Conservation (phyloP, 2,888 invertebrate genomes). For the Formica aserva region DNA sequence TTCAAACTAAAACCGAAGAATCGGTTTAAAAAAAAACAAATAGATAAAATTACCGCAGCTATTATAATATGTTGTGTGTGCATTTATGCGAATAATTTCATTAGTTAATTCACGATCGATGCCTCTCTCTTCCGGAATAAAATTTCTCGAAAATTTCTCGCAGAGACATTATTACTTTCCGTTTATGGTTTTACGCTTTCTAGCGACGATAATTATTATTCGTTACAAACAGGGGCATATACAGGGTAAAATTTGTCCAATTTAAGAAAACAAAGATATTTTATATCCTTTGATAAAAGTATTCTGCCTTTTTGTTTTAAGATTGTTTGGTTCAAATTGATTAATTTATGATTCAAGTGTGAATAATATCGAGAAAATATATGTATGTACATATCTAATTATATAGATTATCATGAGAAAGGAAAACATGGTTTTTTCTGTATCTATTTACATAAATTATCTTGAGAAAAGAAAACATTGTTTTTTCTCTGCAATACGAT, state of each 20-base stretch:
- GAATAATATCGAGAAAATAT: neutral
- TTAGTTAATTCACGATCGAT: neutral
- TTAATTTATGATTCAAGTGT: neutral
- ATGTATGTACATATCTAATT: neutral
- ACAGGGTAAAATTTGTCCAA: slow-evolving; percentile 10
- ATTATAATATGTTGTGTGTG: neutral
- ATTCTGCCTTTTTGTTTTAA: neutral
- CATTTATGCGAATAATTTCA: neutral
- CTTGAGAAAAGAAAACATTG: neutral
- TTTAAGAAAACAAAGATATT: neutral
- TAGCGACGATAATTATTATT: slow-evolving; percentile 43
- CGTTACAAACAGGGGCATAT: neutral
- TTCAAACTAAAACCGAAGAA: neutral
- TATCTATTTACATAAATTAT: neutral
- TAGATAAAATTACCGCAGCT: neutral
- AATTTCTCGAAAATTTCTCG: slow-evolving; percentile 45
- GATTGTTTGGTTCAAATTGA: neutral
- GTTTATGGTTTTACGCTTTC: slow-evolving; percentile 48
- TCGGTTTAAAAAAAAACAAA: neutral
- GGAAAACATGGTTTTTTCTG: neutral
- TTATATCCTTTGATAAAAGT: neutral
- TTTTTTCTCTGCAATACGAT: neutral
- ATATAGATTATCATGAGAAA: neutral
- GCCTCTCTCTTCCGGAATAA: slow-evolving; percentile 2
- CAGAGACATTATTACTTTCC: slow-evolving; percentile 55